A percentile compares a stretch with the other conserved stretches of the same genome.
phyloP scores from a whole-genome alignment of 2,797 vertebrate genomes.

The Distichodus sexfasciatus region DNA sequence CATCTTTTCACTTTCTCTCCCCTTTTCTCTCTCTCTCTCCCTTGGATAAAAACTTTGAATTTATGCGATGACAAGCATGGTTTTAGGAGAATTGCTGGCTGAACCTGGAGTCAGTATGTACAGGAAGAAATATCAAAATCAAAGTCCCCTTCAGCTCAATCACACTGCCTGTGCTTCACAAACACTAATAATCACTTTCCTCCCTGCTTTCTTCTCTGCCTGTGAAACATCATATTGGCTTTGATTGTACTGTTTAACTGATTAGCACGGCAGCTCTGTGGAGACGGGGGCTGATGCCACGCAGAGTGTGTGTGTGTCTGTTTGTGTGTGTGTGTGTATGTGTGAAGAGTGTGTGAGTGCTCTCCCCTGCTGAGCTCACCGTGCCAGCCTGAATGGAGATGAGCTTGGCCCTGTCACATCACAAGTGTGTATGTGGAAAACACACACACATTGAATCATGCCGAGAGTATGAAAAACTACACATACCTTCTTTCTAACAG shows the following conservation, averaged over 20 bases:
- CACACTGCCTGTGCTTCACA: conserved; percentile 72
- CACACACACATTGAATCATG: conserved; percentile 27
- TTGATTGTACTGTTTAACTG: conserved; percentile 84
- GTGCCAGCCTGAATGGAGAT: conserved; percentile 58
- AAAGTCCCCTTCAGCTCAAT: conserved; percentile 77
- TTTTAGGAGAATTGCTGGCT: conserved; percentile 62
- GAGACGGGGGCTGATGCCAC: conserved; percentile 67
- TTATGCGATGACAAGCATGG: conserved; percentile 60
- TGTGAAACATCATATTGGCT: conserved; percentile 75
- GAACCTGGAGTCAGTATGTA: conserved; percentile 65
- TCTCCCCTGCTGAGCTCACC: conserved; percentile 68
- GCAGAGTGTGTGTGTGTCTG: conserved; percentile 17
- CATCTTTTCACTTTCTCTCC: conserved; percentile 23
- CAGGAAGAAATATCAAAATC: conserved; percentile 72
- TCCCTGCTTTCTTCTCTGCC: conserved; percentile 69
- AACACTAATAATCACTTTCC: conserved; percentile 80
- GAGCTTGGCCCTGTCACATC: conserved; percentile 74
- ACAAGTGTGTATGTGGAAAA: conserved; percentile 48
- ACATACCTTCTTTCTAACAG: conserved; percentile 1
- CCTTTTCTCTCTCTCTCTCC: conserved; percentile 45
- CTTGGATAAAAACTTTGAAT: conserved; percentile 53
- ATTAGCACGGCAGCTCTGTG: conserved; percentile 75
- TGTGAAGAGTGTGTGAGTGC: conserved; percentile 52
- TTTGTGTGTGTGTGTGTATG: too few species aligned
- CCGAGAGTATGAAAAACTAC: conserved; percentile 8